A percentile compares a stretch with the other conserved stretches of the same genome.
Evolutionary conservation across 1,140 invertebrate genomes (phyloP).

Genomic region (Matsumurasca onukii): DNA sequence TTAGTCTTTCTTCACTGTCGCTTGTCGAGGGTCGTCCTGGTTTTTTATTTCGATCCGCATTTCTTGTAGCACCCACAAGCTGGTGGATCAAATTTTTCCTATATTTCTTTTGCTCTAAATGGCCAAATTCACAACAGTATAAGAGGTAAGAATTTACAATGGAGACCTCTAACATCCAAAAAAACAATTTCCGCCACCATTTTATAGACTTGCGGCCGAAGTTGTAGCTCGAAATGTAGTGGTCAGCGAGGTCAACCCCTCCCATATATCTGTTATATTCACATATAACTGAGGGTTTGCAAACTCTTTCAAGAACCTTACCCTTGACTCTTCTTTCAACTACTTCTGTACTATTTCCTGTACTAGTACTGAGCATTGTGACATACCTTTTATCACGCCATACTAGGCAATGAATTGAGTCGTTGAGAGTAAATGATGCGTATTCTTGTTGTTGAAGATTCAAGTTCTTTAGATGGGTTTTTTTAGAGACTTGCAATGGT

Average conservation of each 20-base stretch:
- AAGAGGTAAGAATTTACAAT: conserved; percentile 7
- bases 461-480: background rate
- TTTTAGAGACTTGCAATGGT: background rate
- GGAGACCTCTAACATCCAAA: background rate
- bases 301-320: background rate
- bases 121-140: background rate
- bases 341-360: conserved; percentile 9
- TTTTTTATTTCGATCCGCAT: conserved; percentile 11
- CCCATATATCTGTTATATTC: conserved; percentile 26
- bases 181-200: conserved; percentile 27
- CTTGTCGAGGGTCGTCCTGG: background rate
- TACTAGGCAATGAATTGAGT: background rate
- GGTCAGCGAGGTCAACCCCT: conserved; percentile 1
- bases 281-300: conserved; percentile 24
- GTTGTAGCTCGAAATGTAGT: conserved; percentile 10
- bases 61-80: conserved; percentile 19
- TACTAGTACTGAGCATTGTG: background rate
- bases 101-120: conserved; percentile 17
- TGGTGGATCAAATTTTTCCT: conserved; percentile 3
- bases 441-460: conserved; percentile 11
- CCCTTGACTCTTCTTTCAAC: conserved; percentile 7
- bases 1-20: conserved; percentile 15
- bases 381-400: conserved; percentile 16
- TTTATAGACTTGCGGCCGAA: conserved; percentile 17
- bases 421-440: background rate